Base-by-base conservation (phyloP, 2,113 vertebrate genomes). In the Eulemur rufifrons region DNA sequence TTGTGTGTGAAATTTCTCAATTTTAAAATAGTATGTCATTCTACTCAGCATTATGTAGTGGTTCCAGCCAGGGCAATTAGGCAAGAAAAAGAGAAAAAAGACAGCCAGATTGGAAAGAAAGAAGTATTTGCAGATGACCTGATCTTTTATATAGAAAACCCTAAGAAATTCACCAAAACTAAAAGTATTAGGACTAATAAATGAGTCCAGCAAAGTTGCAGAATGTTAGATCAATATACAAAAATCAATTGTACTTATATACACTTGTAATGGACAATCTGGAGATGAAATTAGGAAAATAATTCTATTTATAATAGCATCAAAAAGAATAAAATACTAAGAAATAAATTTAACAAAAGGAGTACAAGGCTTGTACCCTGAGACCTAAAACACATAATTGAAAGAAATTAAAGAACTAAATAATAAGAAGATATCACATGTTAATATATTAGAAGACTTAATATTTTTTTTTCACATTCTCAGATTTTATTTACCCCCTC, bases 351-450 rank as follows among this genome's bases (percentile, higher is more conserved):
- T 86, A 91, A 80, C 21, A 74, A 92, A 61, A 83, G 59, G 34
- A 76, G 17, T n/a, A 59, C 13, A 83, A 61, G 52, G 61, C 42
- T 88, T 95, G 1, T 42, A 76, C 1, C 27, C 74, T 88, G 14
- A 61, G 27, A 92, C 63, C 37, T 66, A 71, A 32, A 82, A 77
- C 82, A 74, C 37, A 32, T 74, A 15, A 39, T 6, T 56, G 37
- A 73, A 89, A 89, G 47, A 84, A 78, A 89, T 21, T 39, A 74
- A 59, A 81, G 63, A 86, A 86, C 25, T 82, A 76, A 90, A 80
- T 29, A 92, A 80, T 92, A 20, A 39, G 66, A 74, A 69, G 47
- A 61, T 66, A 73, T 27, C 23, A 81, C n/a, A 63, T 54, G 27
- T 59, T 61, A 82, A 69, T 54, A 10, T 87, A 37, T 2, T 21